Evolutionary conservation across 2,888 invertebrate species (phyloP), one percentile per base, ranked within the genome.

Genomic region (Coremacera marginata): DNA sequence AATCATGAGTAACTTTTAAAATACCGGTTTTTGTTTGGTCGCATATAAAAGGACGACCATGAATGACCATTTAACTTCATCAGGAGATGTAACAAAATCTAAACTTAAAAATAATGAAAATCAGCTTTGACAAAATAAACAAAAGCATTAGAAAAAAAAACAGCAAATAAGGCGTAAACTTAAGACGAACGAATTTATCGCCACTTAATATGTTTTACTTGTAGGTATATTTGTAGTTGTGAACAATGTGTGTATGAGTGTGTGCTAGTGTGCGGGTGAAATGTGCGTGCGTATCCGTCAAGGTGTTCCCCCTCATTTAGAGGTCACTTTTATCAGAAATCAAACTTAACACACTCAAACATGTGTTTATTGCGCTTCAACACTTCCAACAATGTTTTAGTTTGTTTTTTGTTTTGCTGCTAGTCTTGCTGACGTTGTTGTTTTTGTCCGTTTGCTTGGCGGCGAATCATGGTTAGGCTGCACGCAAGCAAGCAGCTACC

Each of bases 361-460:
- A 67, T 67, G 67, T 67, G 67, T 67, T 67, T 44, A 49, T 44
- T 67, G 67, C 67, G 67, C 67, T 67, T 67, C 49, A 49, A 67
- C 67, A 67, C 67, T 67, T 67, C 67, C 67, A 44, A 22, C 67
- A 44, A 49, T 44, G 44, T 34, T 19, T 49, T 44, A 22, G 67
- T 49, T 34, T 44, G 67, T 67, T 37, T 19, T 16, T 67, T 11
- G 9, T 44, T 49, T 67, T 67, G 7, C 14, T 62, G 22, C 9
- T 62, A 44, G 11, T 44, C 2, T 44, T 44, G 14, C 14, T 44
- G 14, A 44, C 44, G 60, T 27, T 60, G 25, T 25, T 60, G 60
- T 27, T 27, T 14, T 60, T 27, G 60, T 19, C 25, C 5, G 22
- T 60, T 44, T 44, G 7, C 44, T 44, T 44, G 44, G 44, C 44